Conservation (phyloP, 2,797 vertebrate species). For the Euphonia xanthogaster region DNA sequence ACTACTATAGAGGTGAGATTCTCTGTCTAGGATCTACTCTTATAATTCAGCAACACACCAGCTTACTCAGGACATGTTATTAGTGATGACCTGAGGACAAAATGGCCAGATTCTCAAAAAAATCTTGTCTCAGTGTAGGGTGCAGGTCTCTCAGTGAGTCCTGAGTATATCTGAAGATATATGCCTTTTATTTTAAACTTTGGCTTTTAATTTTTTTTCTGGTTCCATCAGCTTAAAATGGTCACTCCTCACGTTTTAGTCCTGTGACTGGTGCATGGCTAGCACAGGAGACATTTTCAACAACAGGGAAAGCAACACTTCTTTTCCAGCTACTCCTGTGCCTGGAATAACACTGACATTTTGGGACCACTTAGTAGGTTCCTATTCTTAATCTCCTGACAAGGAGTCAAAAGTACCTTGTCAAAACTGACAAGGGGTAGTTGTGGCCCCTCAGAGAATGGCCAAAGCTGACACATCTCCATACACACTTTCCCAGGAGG, state of each 20-base stretch:
- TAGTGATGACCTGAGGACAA: not conserved
- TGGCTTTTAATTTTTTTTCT: not conserved
- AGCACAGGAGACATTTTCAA: not conserved
- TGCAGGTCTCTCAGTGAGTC: not conserved
- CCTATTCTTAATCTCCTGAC: constrained; percentile 29
- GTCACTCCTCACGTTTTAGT: not conserved
- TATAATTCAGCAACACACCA: not conserved
- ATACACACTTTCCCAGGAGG: not conserved
- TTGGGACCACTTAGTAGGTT: not conserved
- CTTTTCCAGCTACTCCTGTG: not conserved
- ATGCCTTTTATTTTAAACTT: not conserved
- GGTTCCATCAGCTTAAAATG: not conserved
- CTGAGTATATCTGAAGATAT: not conserved
- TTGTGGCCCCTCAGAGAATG: not conserved
- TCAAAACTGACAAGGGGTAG: constrained; percentile 7
- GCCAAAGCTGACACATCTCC: not conserved
- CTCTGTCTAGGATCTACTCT: not conserved
- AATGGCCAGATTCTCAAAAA: not conserved
- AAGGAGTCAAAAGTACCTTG: constrained; percentile 35
- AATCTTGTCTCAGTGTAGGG: not conserved
- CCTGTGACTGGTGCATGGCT: not conserved
- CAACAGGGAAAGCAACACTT: not conserved
- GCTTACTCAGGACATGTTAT: not conserved
- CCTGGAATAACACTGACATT: constrained; percentile 21
- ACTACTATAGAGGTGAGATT: not conserved